Conservation (phyloP, 2,888 invertebrate genomes). For the Cantharis flavilabris region DNA sequence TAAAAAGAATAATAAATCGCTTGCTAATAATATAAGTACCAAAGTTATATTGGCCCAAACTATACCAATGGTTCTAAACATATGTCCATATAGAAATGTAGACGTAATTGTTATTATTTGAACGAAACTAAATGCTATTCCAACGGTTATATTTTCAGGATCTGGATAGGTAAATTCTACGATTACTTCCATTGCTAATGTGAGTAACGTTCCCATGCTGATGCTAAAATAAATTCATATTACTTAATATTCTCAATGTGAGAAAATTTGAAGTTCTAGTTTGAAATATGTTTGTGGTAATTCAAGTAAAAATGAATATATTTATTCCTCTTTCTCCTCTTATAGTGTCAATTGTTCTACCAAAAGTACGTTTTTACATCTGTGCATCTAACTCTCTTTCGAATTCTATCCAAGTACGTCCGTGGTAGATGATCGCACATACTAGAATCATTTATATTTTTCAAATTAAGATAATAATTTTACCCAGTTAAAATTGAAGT, state of each 20-base stretch:
- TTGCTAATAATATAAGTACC: background rate
- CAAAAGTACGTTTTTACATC: too few species aligned
- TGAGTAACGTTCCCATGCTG: background rate
- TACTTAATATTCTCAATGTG: too few species aligned
- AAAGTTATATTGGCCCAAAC: background rate
- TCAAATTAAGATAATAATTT: background rate
- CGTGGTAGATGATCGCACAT: too few species aligned
- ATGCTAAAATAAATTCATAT: too few species aligned
- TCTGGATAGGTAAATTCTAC: background rate
- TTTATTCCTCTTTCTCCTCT: too few species aligned
- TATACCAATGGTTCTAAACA: background rate
- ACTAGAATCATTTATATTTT: too few species aligned
- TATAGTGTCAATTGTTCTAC: too few species aligned
- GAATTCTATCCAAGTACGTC: too few species aligned
- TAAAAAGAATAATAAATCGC: background rate
- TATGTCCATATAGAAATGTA: background rate
- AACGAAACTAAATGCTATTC: background rate
- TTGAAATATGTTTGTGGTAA: too few species aligned
- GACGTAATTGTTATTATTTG: background rate
- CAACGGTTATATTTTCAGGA: background rate
- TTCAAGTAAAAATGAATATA: too few species aligned
- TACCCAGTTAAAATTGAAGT: background rate
- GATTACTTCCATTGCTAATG: background rate
- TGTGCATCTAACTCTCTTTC: too few species aligned
- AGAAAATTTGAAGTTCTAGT: too few species aligned